phyloP scores from a whole-genome alignment of 2,888 invertebrate genomes.

The Ichneumoninae sp. region DNA sequence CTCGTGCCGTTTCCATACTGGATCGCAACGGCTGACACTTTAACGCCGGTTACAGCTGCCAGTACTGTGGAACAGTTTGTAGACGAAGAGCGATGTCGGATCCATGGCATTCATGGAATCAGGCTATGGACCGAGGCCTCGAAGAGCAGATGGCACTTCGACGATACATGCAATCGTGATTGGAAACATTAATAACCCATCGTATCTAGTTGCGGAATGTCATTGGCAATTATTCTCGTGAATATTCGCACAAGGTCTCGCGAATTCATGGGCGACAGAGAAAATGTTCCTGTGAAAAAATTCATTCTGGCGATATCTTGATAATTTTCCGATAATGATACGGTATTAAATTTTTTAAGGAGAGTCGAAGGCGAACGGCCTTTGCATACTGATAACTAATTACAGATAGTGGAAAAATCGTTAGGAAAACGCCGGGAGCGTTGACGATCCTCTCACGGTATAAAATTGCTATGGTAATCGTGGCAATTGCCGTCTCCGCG shows the following conservation, averaged over 20 bases:
- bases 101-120: not conserved
- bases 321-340: not conserved
- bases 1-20: not conserved
- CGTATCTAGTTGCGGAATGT: not conserved
- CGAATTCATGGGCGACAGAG: too few relatives aligned
- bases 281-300: too few relatives aligned
- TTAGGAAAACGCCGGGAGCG: conserved; percentile 32
- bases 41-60: not conserved
- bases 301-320: too few relatives aligned
- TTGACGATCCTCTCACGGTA: conserved; percentile 5
- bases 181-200: not conserved
- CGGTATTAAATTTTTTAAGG: not conserved
- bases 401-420: conserved; percentile 44
- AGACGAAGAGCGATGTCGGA: not conserved
- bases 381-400: conserved; percentile 44
- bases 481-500: conserved; percentile 31
- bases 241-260: too few relatives aligned
- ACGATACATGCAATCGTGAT: not conserved
- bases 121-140: not conserved
- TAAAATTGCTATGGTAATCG: conserved; percentile 40
- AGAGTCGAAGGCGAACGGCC: conserved; percentile 8
- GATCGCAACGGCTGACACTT: conserved; percentile 1
- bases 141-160: not conserved
- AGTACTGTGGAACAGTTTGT: not conserved
- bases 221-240: not conserved